phyloP scores from a whole-genome alignment of 2,888 invertebrate genomes.

The Trissoscelio sp. region DNA sequence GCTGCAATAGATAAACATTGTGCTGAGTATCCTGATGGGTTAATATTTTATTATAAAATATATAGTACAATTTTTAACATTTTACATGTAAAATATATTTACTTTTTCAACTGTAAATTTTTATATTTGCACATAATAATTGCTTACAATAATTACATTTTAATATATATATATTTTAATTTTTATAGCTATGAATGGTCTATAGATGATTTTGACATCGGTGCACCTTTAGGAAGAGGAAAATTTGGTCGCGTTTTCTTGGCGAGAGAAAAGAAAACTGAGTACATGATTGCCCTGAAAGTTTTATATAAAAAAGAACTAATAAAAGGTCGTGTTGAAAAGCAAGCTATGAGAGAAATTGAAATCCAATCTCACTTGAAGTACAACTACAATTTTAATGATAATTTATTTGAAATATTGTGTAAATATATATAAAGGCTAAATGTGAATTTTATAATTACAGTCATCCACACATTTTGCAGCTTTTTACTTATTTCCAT shows the following conservation, averaged over 20 bases:
- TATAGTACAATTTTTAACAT: too few relatives aligned
- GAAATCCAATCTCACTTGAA: conserved; percentile 96
- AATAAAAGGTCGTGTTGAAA: conserved; percentile 92
- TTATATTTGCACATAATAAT: too few relatives aligned
- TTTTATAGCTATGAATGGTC: conserved; percentile 87
- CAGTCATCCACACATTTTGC: conserved; percentile 96
- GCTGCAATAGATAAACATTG: conserved; percentile 37
- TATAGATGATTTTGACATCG: conserved; percentile 96
- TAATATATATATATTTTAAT: too few relatives aligned
- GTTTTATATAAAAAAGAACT: conserved; percentile 96
- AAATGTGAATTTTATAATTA: conserved; percentile 1
- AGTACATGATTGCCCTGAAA: conserved; percentile 93
- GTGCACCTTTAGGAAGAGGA: conserved; percentile 96
- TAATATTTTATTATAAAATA: too few relatives aligned
- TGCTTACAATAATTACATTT: too few relatives aligned
- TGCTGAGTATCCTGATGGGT: too few relatives aligned
- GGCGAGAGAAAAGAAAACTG: conserved; percentile 94
- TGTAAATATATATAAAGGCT: neutral
- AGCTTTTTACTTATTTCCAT: conserved; percentile 97
- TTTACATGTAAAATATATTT: too few relatives aligned
- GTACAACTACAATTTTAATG: conserved; percentile 19
- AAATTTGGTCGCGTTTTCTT: conserved; percentile 99
- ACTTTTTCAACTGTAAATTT: too few relatives aligned
- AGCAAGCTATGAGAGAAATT: conserved; percentile 96
- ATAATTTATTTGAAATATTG: conserved; percentile 9